A percentile compares a stretch with the other conserved stretches of the same genome.
Conservation (phyloP, 1,140 invertebrate species). For the Ceratoteleas bidentatus region DNA sequence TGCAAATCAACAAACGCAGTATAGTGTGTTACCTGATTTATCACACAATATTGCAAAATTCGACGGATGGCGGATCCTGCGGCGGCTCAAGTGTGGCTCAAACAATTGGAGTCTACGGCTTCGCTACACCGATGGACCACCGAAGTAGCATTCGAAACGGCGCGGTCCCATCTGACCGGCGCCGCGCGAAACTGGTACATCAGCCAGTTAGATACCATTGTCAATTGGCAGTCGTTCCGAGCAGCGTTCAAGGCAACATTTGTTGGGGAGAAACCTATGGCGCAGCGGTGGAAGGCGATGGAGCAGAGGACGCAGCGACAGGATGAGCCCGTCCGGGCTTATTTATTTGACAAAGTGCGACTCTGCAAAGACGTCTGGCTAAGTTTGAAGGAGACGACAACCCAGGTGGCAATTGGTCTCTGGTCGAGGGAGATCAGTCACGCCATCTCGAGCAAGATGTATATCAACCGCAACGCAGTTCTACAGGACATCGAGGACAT, state of each 20-base stretch:
- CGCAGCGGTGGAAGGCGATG: constrained; percentile 37
- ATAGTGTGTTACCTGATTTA: constrained; percentile 36
- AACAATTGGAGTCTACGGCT: constrained; percentile 15
- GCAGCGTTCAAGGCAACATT: constrained; percentile 26
- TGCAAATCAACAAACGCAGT: constrained; percentile 44
- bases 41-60: constrained; percentile 38
- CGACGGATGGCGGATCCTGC: constrained; percentile 12
- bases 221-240: constrained; percentile 21
- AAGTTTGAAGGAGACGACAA: constrained; percentile 6
- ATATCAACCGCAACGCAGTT: constrained; percentile 13
- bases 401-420: constrained; percentile 26
- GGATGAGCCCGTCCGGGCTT: constrained; percentile 19
- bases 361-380: constrained; percentile 25
- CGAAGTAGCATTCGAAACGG: constrained; percentile 32
- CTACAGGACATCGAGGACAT: constrained; percentile 16
- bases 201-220: constrained; percentile 19
- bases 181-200: constrained; percentile 46
- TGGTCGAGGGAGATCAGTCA: constrained; percentile 30
- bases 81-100: constrained; percentile 22
- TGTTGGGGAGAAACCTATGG: constrained; percentile 12
- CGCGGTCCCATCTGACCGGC: constrained; percentile 17
- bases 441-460: not conserved
- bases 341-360: constrained; percentile 39
- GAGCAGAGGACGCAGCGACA: constrained; percentile 8
- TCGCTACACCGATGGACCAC: constrained; percentile 22